Conservation (phyloP, 2,797 vertebrate genomes). For the Cephalopachus bancanus region DNA sequence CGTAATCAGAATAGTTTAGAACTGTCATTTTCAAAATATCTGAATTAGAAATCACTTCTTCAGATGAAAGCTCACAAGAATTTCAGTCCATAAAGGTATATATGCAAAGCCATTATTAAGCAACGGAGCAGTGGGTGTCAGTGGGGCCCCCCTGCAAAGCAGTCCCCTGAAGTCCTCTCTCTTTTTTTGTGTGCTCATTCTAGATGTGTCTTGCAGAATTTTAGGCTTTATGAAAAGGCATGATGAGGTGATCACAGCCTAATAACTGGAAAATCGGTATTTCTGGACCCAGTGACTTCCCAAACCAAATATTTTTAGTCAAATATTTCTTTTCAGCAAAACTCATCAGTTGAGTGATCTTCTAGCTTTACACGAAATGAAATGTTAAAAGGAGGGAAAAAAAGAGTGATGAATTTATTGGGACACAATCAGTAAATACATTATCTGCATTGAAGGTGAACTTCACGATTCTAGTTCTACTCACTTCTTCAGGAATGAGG, state of each 20-base stretch:
- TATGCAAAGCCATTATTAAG: neutral
- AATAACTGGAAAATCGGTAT: neutral
- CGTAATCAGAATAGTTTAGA: neutral
- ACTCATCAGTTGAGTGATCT: neutral
- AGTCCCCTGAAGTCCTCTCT: neutral
- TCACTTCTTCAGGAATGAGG: neutral
- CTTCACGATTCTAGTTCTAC: neutral
- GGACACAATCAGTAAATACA: neutral
- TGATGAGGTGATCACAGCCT: neutral
- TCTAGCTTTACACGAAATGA: neutral
- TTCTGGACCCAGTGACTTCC: neutral
- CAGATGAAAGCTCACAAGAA: neutral
- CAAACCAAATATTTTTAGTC: neutral
- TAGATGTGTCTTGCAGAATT: neutral
- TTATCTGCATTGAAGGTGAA: neutral
- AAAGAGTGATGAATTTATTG: neutral
- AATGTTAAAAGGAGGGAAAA: neutral
- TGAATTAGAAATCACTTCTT: neutral
- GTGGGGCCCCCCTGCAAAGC: neutral
- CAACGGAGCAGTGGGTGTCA: neutral
- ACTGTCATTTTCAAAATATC: neutral
- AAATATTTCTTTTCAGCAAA: constrained; percentile 6
- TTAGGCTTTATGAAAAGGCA: neutral
- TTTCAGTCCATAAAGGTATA: neutral
- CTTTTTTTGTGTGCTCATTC: neutral